These are phyloP conservation scores for Thamnaconus septentrionalis DNA, from an alignment of 2,113 vertebrate species.

Conservation along the genomic window DNA sequence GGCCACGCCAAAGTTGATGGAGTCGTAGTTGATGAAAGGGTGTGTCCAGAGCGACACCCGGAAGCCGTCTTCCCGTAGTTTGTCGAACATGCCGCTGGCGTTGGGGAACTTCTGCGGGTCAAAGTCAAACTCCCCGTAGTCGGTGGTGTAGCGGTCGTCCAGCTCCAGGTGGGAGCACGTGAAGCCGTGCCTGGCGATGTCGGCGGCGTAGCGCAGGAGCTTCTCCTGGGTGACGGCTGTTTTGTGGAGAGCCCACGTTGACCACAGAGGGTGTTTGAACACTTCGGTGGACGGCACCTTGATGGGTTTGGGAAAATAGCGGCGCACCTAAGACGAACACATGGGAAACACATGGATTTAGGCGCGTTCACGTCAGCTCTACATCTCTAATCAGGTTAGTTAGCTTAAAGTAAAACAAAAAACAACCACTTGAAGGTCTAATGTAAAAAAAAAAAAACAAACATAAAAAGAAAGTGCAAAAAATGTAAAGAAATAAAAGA, in stretches of 20 bases:
- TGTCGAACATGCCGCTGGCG: slow-evolving; percentile 82
- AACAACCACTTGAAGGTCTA: too few relatives aligned
- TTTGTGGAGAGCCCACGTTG: slow-evolving; percentile 85
- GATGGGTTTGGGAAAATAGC: slow-evolving; percentile 88
- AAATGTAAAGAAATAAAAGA: neutral
- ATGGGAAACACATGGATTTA: neutral
- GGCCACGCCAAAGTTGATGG: slow-evolving; percentile 82
- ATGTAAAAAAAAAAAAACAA: too few relatives aligned
- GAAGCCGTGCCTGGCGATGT: slow-evolving; percentile 82
- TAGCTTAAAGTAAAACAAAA: too few relatives aligned
- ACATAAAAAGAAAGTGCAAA: too few relatives aligned
- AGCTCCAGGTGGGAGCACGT: slow-evolving; percentile 88
- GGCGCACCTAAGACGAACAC: slow-evolving; percentile 70
- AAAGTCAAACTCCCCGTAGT: slow-evolving; percentile 90
- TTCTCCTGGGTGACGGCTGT: slow-evolving; percentile 82
- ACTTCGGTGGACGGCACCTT: slow-evolving; percentile 82
- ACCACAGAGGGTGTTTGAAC: slow-evolving; percentile 87
- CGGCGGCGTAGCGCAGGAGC: slow-evolving; percentile 75
- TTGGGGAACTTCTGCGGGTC: slow-evolving; percentile 87
- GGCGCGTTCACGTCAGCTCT: neutral
- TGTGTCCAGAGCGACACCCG: slow-evolving; percentile 87
- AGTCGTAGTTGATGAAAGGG: slow-evolving; percentile 87
- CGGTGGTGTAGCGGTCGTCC: slow-evolving; percentile 84
- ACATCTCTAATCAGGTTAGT: too few relatives aligned
- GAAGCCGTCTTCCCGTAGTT: slow-evolving; percentile 78